Conservation (phyloP, 2,797 vertebrate genomes). For the Eptatretus atami region DNA sequence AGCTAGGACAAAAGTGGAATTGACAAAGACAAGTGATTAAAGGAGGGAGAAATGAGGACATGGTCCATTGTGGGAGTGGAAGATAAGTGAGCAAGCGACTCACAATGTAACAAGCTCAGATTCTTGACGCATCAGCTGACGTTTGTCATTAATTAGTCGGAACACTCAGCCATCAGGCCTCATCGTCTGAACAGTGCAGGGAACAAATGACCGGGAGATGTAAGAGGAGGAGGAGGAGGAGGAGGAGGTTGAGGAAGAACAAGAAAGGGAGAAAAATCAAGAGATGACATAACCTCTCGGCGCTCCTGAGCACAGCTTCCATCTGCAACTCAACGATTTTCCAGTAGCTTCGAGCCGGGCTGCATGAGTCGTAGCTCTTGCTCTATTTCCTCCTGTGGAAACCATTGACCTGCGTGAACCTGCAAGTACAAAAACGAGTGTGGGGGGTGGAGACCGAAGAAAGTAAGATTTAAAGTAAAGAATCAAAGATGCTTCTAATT, state of each 20-base stretch:
- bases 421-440: constrained; percentile 11
- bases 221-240: too few species aligned
- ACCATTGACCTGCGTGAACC: constrained; percentile 39
- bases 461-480: neutral
- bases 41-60: too few species aligned
- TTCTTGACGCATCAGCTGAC: constrained; percentile 30
- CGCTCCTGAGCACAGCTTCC: constrained; percentile 31
- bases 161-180: constrained; percentile 47
- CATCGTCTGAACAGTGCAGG: constrained; percentile 15
- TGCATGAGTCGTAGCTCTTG: constrained; percentile 31
- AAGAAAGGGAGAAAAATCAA: too few species aligned
- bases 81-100: constrained; percentile 13
- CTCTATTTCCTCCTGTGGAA: constrained; percentile 29
- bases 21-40: too few species aligned
- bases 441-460: neutral
- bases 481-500: fast-evolving
- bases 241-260: too few species aligned
- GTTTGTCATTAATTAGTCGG: constrained; percentile 40
- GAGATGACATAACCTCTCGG: constrained; percentile 20
- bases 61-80: too few species aligned
- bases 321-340: constrained; percentile 32
- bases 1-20: too few species aligned
- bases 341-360: constrained; percentile 30
- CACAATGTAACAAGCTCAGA: constrained; percentile 52
- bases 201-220: too few species aligned